Evolutionary conservation across 30 jellyfish, hydroid and myxozoan genomes (phyloP), one percentile per base, ranked within the genome.

Genomic region (Rhopilema esculentum): DNA sequence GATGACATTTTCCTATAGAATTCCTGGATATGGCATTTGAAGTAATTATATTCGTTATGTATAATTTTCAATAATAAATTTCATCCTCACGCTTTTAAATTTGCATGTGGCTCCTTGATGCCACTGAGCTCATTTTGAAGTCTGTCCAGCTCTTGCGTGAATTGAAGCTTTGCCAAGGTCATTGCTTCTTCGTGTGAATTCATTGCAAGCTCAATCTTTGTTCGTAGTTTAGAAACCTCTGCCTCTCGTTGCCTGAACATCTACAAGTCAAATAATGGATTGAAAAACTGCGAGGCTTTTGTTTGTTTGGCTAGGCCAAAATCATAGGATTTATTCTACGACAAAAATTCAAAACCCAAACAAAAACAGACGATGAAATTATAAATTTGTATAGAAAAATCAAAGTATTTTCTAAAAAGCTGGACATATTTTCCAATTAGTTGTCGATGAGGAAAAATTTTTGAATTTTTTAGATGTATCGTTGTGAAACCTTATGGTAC

Each of bases 121-220:
- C 72, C 49, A 24, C 87, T 19, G 8, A 84, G 27, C 49, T 84
- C 92, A 26, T 24, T 28, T 24, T 84, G 92, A 23, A 84, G 83
- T 28, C 83, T 78, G 49, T 84, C 92, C 4, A 84, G 87, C 27
- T 84, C 92, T 29, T 84, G 72, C 0, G 86, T 84, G 53, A 84
- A 84, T 50, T 71, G 87, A 33, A 84, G 73, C 27, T 84, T 84
- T 0, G 92, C 92, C 79, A 84, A 23, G 22, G 83, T 6, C 92
- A 84, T 84, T 9, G 92, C 92, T 33, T 84, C 80, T 32, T 84
- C 92, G 67, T 84, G 92, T 6, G 92, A 84, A 25, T 72, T 84
- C 92, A 84, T 84, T 48, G 92, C 92, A 78, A 84, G 49, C 49
- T 84, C 92, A 19, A 84, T 72, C 70, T 84, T 84, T 12, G 92